A percentile compares a stretch with the other conserved stretches of the same genome.
Conservation (phyloP, 2,797 vertebrate genomes). For the Lepus oiostolus region DNA sequence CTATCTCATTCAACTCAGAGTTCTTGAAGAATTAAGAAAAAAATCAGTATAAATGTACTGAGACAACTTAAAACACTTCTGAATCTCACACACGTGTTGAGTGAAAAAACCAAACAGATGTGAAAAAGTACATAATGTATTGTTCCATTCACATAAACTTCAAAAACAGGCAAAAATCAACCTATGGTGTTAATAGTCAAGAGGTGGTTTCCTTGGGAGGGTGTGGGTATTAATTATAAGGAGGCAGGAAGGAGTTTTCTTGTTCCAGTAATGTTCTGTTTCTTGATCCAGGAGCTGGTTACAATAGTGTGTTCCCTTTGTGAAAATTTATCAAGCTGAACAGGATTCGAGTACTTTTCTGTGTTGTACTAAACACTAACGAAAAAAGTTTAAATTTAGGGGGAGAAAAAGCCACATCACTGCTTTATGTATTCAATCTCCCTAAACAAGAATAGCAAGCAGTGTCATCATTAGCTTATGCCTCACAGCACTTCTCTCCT, state of each 20-base stretch:
- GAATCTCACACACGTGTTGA: background rate
- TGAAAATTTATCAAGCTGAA: background rate
- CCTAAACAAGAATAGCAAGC: background rate
- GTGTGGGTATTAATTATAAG: background rate
- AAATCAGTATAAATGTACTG: background rate
- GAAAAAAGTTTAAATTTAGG: background rate
- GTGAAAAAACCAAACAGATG: background rate
- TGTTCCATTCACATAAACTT: background rate
- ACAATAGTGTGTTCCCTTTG: background rate
- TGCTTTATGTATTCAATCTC: background rate
- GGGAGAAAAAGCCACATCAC: background rate
- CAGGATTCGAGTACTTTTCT: background rate
- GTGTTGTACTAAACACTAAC: background rate
- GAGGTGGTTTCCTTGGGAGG: background rate
- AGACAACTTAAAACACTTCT: background rate
- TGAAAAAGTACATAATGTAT: background rate
- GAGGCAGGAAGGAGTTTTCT: background rate
- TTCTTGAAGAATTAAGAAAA: conserved; percentile 1
- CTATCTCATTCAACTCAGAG: background rate
- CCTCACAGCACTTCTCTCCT: background rate
- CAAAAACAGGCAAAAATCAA: background rate
- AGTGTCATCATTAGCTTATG: background rate
- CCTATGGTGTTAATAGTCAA: background rate
- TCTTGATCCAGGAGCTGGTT: background rate
- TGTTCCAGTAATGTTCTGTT: background rate